Evolutionary conservation across 92 coral and sea anemone genomes (phyloP).

Genomic region (Virgularia gustaviana): DNA sequence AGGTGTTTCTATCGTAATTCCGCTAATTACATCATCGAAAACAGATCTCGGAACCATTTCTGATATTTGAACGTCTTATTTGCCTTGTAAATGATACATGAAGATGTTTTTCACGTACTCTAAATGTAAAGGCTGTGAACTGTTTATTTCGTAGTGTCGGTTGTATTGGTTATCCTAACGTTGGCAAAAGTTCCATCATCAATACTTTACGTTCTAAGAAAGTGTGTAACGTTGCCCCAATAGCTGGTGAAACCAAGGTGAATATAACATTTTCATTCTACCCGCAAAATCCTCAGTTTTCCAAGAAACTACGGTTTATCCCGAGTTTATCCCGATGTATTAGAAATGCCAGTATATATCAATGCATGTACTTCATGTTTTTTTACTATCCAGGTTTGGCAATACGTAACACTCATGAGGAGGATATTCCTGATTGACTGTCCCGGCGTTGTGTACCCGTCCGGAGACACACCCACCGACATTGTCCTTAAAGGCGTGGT

Average conservation of each 20-base stretch:
- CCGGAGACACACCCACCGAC: conserved; percentile 86
- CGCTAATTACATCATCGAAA: no score
- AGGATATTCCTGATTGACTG: conserved; percentile 92
- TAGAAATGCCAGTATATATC: not conserved
- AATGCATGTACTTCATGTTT: no score
- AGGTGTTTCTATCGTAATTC: not conserved
- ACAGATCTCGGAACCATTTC: no score
- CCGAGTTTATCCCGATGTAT: not conserved
- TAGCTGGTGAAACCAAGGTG: conserved; percentile 98
- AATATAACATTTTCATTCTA: not conserved
- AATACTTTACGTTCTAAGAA: conserved; percentile 88
- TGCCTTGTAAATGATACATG: no score
- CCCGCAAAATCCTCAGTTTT: not conserved
- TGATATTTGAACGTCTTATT: no score
- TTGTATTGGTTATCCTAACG: conserved; percentile 95
- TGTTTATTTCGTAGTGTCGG: conserved; percentile 72
- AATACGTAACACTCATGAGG: conserved; percentile 94
- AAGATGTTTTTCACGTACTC: no score
- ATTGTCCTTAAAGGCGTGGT: conserved; percentile 99
- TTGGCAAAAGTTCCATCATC: conserved; percentile 95
- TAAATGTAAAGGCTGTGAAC: no score
- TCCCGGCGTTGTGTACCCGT: conserved; percentile 96
- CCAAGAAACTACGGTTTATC: not conserved
- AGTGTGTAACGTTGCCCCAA: conserved; percentile 95
- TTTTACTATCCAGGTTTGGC: conserved; percentile 74